A percentile compares a stretch with the other conserved stretches of the same genome.
phyloP scores from a whole-genome alignment of 2,797 vertebrate genomes.

The Phyllotis vaccarum region DNA sequence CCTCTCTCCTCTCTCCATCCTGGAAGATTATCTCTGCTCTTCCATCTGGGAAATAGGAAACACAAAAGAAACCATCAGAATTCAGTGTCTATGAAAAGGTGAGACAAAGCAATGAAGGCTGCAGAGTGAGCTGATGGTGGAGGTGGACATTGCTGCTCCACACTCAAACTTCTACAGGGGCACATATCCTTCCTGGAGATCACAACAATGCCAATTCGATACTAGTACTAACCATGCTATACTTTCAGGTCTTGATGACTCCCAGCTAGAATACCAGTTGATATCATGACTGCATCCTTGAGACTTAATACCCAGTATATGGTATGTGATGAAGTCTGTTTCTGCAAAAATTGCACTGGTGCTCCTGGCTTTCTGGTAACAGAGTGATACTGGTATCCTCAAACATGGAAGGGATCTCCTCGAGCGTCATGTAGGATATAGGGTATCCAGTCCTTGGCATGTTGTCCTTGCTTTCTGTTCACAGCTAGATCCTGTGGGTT shows the following conservation, averaged over 20 bases:
- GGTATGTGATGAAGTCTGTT: background rate
- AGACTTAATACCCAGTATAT: background rate
- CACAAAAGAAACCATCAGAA: background rate
- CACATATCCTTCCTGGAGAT: background rate
- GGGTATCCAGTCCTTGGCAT: background rate
- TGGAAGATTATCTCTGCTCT: too few relatives aligned
- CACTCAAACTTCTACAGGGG: background rate
- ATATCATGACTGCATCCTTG: background rate
- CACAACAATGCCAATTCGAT: background rate
- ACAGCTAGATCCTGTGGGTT: background rate
- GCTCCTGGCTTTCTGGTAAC: background rate
- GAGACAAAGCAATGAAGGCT: background rate
- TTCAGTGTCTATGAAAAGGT: background rate
- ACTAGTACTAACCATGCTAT: background rate
- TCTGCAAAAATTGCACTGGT: background rate
- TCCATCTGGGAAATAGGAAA: background rate
- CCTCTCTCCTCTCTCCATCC: background rate
- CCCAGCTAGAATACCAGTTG: background rate
- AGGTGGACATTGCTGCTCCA: background rate
- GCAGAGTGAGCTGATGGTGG: background rate
- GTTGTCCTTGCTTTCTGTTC: background rate
- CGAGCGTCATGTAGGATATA: background rate
- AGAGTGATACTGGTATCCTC: background rate
- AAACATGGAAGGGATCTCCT: background rate
- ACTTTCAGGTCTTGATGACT: background rate